Conservation (phyloP, 2,888 invertebrate species). For the Mimachlamys varia region DNA sequence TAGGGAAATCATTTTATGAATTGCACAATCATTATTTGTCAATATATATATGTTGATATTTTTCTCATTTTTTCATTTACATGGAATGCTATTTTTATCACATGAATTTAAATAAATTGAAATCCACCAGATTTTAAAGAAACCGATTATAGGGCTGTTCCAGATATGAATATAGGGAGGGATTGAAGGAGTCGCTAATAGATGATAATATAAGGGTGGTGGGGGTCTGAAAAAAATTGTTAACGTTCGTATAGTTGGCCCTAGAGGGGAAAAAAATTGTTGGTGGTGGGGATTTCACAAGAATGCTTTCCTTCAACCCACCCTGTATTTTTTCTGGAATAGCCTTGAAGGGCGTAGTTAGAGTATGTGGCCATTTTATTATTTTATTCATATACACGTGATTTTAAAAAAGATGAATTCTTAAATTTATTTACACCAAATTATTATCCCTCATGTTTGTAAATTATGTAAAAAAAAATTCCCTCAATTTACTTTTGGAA, state of each 20-base stretch:
- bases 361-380: neutral
- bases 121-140: neutral
- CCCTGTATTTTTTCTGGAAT: neutral
- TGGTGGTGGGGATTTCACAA: neutral
- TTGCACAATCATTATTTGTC: constrained; percentile 28
- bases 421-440: neutral
- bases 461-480: constrained; percentile 8
- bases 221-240: neutral
- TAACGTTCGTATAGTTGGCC: neutral
- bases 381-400: constrained; percentile 26
- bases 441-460: constrained; percentile 3
- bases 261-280: neutral
- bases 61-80: neutral
- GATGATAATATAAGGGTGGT: neutral
- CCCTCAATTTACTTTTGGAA: constrained; percentile 23
- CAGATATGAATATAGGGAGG: neutral
- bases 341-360: neutral
- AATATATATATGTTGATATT: constrained; percentile 30
- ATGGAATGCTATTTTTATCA: constrained; percentile 18
- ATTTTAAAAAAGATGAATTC: neutral
- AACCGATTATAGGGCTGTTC: neutral
- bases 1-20: neutral
- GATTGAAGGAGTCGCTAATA: neutral
- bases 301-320: neutral
- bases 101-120: neutral